Percentiles rank a stretch among this genome's conserved stretches.
phyloP scores from a whole-genome alignment of 2,888 invertebrate species.

The Adela reaumurella region DNA sequence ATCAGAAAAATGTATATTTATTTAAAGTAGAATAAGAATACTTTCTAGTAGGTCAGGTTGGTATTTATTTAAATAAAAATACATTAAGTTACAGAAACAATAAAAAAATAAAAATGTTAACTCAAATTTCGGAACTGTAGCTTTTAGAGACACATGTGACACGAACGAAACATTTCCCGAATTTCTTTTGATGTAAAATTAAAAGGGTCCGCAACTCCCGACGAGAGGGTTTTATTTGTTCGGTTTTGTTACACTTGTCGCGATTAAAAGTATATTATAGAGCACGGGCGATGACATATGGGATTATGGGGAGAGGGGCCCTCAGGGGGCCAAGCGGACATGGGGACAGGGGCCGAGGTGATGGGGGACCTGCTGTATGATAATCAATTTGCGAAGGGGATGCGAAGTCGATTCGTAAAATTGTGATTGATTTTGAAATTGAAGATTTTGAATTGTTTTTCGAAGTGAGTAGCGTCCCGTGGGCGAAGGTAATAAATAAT shows the following conservation, averaged over 20 bases:
- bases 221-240: not conserved
- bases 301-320: not conserved
- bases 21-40: too few relatives aligned
- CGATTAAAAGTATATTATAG: slow-evolving; percentile 3
- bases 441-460: not conserved
- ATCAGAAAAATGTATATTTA: too few relatives aligned
- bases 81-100: too few relatives aligned
- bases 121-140: too few relatives aligned
- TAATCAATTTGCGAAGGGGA: not conserved
- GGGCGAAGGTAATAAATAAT: too few relatives aligned
- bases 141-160: too few relatives aligned
- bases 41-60: too few relatives aligned
- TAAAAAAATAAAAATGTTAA: too few relatives aligned
- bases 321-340: not conserved
- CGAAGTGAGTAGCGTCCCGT: too few relatives aligned
- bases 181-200: not conserved
- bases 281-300: not conserved
- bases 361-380: not conserved
- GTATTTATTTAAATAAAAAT: too few relatives aligned
- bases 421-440: not conserved
- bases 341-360: not conserved
- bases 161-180: not conserved
- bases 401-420: not conserved
- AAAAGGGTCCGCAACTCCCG: too few relatives aligned
- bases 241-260: slow-evolving; percentile 7